Evolutionary conservation across 1,140 invertebrate genomes (phyloP).

Genomic region (Schlechtendalia chinensis): DNA sequence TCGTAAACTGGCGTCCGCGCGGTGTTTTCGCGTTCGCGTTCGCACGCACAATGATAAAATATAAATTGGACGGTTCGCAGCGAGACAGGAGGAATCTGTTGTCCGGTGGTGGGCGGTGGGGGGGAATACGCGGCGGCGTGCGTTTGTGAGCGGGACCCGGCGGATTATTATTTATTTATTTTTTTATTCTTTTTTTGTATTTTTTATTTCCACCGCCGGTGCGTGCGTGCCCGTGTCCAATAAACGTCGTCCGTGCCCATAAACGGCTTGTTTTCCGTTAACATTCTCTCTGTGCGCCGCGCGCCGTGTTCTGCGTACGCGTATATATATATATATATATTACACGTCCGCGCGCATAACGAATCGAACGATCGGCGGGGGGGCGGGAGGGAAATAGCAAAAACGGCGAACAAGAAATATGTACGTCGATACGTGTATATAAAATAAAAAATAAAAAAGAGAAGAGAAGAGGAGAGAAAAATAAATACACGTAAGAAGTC

Average conservation of each 20-base stretch:
- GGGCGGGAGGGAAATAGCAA: no score
- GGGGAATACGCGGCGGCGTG: no score
- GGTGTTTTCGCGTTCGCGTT: no score
- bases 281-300: slow-evolving; percentile 10
- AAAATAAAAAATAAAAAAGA: slow-evolving; percentile 15
- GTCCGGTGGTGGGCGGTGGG: no score
- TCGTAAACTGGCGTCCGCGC: no score
- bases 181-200: no score
- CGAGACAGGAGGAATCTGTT: slow-evolving; percentile 16
- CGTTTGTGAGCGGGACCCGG: slow-evolving; percentile 23
- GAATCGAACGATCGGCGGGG: neutral
- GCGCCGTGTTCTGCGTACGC: neutral
- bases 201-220: no score
- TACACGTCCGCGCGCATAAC: neutral
- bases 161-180: slow-evolving; percentile 7
- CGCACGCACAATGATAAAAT: neutral
- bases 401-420: slow-evolving; percentile 16
- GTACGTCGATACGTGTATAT: slow-evolving; percentile 5
- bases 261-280: slow-evolving; percentile 48
- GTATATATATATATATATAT: neutral
- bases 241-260: slow-evolving; percentile 42
- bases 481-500: slow-evolving; percentile 27
- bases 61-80: slow-evolving; percentile 6
- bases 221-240: slow-evolving; percentile 32
- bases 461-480: slow-evolving; percentile 4